Evolutionary conservation across 1,140 invertebrate species (phyloP).

Genomic region (Helicoverpa armigera): DNA sequence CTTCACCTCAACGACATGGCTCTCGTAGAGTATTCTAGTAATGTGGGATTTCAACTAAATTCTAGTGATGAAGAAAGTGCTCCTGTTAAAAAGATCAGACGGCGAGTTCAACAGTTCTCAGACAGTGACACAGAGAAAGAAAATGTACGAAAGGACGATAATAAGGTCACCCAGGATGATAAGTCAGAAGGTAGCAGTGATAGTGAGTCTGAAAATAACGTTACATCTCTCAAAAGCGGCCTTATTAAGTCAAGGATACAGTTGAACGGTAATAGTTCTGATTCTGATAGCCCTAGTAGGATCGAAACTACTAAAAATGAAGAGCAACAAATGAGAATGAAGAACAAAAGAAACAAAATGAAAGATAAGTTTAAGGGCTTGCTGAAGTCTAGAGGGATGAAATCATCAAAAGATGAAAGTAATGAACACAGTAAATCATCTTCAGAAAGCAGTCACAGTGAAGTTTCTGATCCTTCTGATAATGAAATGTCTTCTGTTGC

Average conservation of each 20-base stretch:
- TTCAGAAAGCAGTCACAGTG: constrained; percentile 45
- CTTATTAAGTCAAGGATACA: constrained; percentile 24
- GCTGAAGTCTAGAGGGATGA: constrained; percentile 50
- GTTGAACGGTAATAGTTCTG: background rate
- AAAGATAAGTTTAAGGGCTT: constrained; percentile 72
- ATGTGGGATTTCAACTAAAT: background rate
- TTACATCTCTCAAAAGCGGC: background rate
- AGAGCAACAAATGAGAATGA: constrained; percentile 62
- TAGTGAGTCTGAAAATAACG: constrained; percentile 6
- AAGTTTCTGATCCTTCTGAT: constrained; percentile 55
- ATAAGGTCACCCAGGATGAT: background rate
- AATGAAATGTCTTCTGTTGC: constrained; percentile 62
- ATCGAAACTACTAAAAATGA: constrained; percentile 55
- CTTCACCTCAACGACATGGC: constrained; percentile 2
- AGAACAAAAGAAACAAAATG: constrained; percentile 70
- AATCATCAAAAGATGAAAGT: constrained; percentile 12
- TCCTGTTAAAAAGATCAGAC: constrained; percentile 52
- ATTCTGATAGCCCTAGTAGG: constrained; percentile 45
- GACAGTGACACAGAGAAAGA: constrained; percentile 65
- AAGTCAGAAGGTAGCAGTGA: constrained; percentile 52
- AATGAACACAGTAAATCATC: background rate
- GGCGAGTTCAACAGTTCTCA: constrained; percentile 58
- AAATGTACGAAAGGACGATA: constrained; percentile 31
- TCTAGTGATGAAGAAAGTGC: constrained; percentile 58
- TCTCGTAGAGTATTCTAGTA: background rate